These are phyloP conservation scores for Myanophis thanlyinensis DNA, from an alignment of 2,113 vertebrate species.

Conservation along the genomic window DNA sequence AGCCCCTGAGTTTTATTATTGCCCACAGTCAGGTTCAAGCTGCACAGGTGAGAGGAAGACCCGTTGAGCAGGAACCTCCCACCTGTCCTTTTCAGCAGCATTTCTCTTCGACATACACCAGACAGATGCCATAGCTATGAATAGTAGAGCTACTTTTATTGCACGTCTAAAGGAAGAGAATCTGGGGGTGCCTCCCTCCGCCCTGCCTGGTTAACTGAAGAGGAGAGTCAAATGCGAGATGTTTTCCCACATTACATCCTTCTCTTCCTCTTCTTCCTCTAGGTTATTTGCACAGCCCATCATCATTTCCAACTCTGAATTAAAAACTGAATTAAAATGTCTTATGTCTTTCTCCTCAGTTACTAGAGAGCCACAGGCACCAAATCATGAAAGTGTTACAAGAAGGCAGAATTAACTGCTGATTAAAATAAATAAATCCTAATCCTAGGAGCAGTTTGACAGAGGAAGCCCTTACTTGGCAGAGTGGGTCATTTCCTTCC, in stretches of 20 bases:
- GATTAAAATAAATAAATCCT: neutral
- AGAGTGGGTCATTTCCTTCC: neutral
- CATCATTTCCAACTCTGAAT: neutral
- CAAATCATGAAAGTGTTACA: neutral
- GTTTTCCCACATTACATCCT: neutral
- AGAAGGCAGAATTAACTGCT: neutral
- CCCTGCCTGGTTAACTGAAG: neutral
- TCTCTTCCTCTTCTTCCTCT: neutral
- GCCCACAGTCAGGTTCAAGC: neutral
- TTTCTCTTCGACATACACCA: neutral
- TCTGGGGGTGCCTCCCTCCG: neutral
- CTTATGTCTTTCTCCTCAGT: neutral
- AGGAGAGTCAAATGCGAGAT: neutral
- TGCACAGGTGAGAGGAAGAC: neutral
- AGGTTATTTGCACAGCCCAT: neutral
- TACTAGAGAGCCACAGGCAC: neutral
- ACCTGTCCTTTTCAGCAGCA: neutral
- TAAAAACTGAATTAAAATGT: neutral
- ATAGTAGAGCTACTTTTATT: neutral
- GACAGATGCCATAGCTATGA: neutral
- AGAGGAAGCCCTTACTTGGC: neutral
- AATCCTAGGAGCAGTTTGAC: neutral
- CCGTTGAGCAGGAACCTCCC: neutral
- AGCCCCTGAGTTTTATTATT: neutral
- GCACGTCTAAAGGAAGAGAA: neutral